phyloP scores from a whole-genome alignment of 1,140 invertebrate genomes.

The Orchestia grillus region DNA sequence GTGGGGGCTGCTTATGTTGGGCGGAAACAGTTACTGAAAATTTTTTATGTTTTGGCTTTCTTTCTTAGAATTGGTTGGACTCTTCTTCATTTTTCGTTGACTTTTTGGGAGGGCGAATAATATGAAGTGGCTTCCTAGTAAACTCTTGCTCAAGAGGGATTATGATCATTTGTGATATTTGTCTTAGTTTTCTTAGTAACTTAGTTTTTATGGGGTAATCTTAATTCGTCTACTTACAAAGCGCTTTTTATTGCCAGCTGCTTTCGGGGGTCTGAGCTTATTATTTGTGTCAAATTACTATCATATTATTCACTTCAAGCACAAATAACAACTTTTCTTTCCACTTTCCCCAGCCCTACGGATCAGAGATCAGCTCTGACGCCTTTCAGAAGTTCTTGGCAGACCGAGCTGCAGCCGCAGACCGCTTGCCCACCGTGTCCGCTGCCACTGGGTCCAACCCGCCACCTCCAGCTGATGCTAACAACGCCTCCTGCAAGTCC shows the following conservation, averaged over 20 bases:
- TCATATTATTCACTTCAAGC: too few species aligned
- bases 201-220: neutral
- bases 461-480: neutral
- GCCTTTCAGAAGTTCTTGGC: slow-evolving; percentile 94
- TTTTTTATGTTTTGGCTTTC: neutral
- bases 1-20: too few species aligned
- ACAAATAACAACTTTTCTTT: neutral
- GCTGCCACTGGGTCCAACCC: slow-evolving; percentile 68
- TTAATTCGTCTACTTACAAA: too few species aligned
- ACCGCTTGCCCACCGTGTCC: slow-evolving; percentile 70
- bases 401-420: slow-evolving; percentile 86
- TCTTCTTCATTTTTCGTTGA: neutral
- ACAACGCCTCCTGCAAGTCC: neutral
- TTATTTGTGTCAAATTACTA: too few species aligned
- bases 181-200: neutral
- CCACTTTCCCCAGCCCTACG: neutral
- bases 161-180: neutral
- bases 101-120: neutral
- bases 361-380: slow-evolving; percentile 77
- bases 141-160: neutral
- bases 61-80: neutral
- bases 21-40: too few species aligned
- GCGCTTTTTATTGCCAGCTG: too few species aligned
- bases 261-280: too few species aligned
- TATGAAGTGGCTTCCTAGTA: neutral